Percentiles rank a stretch among this genome's conserved stretches.
Evolutionary conservation across 2,113 vertebrate genomes (phyloP).

Genomic region (Tachuris rubrigastra): DNA sequence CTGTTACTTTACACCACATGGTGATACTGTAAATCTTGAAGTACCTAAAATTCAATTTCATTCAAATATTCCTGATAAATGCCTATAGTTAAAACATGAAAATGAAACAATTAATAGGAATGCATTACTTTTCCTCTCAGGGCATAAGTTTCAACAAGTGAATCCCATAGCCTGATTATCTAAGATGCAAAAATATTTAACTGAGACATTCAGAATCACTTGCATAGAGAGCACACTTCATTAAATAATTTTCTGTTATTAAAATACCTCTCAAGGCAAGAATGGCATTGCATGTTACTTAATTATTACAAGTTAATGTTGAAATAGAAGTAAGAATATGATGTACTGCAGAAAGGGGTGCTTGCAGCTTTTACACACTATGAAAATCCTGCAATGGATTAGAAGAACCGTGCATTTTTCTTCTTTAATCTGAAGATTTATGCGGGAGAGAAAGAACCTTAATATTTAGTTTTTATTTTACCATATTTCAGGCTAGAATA

Average conservation of each 20-base stretch:
- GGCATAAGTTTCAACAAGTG: conserved; percentile 53
- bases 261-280: conserved; percentile 25
- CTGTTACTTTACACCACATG: not conserved
- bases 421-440: conserved; percentile 22
- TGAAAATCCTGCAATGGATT: not conserved
- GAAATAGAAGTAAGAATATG: conserved; percentile 15
- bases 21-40: not conserved
- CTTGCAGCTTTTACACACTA: not conserved
- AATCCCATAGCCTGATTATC: conserved; percentile 24
- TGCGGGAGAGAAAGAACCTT: conserved; percentile 19
- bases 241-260: conserved; percentile 24
- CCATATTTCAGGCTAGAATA: conserved; percentile 10
- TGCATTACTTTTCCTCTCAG: not conserved
- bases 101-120: conserved; percentile 45
- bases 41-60: not conserved
- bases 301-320: conserved; percentile 20
- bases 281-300: not conserved
- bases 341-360: not conserved
- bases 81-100: not conserved
- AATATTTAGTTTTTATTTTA: conserved; percentile 33
- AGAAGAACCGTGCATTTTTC: conserved; percentile 12
- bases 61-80: not conserved
- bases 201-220: not conserved
- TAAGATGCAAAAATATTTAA: conserved; percentile 19
- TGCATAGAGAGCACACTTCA: not conserved